These are phyloP conservation scores for Axea sp. DNA, from an alignment of 2,888 invertebrate species.

Conservation along the genomic window DNA sequence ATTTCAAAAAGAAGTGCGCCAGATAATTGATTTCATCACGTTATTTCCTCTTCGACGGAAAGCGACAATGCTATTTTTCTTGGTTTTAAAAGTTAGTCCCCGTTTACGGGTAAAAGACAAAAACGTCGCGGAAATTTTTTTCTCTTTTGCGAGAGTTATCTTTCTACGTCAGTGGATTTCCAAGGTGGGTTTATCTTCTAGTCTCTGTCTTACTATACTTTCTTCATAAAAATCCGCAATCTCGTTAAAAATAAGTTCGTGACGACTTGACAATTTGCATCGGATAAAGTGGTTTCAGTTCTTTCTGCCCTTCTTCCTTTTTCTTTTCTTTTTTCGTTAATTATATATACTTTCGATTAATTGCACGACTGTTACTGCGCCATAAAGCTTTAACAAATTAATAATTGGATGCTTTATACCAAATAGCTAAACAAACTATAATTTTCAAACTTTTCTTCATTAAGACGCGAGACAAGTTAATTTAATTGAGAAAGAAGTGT, in stretches of 20 bases:
- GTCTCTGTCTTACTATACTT: slow-evolving; percentile 29
- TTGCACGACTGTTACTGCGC: too few species aligned
- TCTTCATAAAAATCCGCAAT: slow-evolving; percentile 43
- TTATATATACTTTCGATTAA: slow-evolving; percentile 1
- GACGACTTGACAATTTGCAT: slow-evolving; percentile 37
- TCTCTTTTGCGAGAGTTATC: slow-evolving; percentile 29
- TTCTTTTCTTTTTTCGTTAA: neutral
- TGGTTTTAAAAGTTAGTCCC: slow-evolving; percentile 36
- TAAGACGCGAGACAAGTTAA: too few species aligned
- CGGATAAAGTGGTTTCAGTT: slow-evolving; percentile 25
- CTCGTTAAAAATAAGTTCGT: slow-evolving; percentile 40
- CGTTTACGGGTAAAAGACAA: slow-evolving; percentile 24
- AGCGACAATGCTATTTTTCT: slow-evolving; percentile 52
- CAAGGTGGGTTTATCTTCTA: slow-evolving; percentile 38
- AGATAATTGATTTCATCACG: slow-evolving; percentile 30
- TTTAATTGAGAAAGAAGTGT: too few species aligned
- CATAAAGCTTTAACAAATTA: too few species aligned
- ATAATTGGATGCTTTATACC: too few species aligned
- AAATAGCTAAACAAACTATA: too few species aligned
- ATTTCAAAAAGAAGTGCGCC: neutral
- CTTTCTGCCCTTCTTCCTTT: slow-evolving; percentile 1
- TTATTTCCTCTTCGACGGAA: slow-evolving; percentile 26
- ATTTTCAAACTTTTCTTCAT: too few species aligned
- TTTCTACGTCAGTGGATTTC: slow-evolving; percentile 41
- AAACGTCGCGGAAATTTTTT: slow-evolving; percentile 40